Conservation (phyloP, 2,888 invertebrate genomes). For the Lacanobia wlatinum region DNA sequence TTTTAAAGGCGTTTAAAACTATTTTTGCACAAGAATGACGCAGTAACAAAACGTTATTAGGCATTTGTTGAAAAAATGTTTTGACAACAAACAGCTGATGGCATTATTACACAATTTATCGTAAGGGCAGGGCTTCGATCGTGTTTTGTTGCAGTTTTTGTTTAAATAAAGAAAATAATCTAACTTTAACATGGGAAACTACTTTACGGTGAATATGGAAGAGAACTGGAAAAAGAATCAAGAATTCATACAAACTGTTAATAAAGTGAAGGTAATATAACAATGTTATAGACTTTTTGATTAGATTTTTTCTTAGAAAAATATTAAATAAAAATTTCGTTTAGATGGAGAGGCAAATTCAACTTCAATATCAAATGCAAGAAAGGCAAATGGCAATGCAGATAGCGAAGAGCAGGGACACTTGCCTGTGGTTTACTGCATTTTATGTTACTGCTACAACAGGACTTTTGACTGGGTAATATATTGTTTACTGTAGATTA, state of each 20-base stretch:
- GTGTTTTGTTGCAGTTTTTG: slow-evolving; percentile 53
- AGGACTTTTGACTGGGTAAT: slow-evolving; percentile 89
- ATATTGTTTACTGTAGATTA: slow-evolving; percentile 14
- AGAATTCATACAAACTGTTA: slow-evolving; percentile 92
- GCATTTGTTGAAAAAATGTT: slow-evolving; percentile 38
- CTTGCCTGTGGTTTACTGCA: slow-evolving; percentile 93
- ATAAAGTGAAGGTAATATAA: slow-evolving; percentile 91
- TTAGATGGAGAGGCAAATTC: slow-evolving; percentile 95
- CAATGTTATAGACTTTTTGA: background rate
- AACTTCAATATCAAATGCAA: slow-evolving; percentile 95
- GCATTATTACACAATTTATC: slow-evolving; percentile 39
- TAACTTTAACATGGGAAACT: slow-evolving; percentile 89
- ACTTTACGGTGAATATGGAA: slow-evolving; percentile 91
- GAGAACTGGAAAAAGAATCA: slow-evolving; percentile 93
- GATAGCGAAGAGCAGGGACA: slow-evolving; percentile 93
- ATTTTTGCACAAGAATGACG: background rate
- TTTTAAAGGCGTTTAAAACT: no score
- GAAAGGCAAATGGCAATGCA: slow-evolving; percentile 93
- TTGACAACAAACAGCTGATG: slow-evolving; percentile 63
- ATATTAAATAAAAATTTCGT: slow-evolving; percentile 12
- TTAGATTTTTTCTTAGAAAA: slow-evolving; percentile 8
- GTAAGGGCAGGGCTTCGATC: slow-evolving; percentile 53
- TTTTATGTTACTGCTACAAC: slow-evolving; percentile 92
- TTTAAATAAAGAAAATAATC: slow-evolving; percentile 41
- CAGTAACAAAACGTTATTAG: slow-evolving; percentile 41